Base-by-base conservation (phyloP, 2,797 vertebrate genomes). In the Eutrigla gurnardus region DNA sequence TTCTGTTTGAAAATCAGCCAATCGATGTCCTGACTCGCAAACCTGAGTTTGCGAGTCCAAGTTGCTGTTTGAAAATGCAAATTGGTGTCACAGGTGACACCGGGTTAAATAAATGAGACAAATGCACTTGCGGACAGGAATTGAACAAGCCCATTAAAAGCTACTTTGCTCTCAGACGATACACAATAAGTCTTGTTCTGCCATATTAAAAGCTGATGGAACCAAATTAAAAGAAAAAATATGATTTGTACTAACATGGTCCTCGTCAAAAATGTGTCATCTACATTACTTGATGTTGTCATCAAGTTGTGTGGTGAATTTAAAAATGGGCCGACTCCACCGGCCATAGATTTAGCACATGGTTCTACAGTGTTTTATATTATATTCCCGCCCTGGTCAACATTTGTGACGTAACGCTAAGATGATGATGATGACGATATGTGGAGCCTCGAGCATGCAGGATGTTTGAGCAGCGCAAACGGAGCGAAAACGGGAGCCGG, bases 21-120 rank as follows among this genome's bases (percentile, higher is more conserved):
- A 18, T 49, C 17, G 18, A 18, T 15, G 45, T 15, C 17, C 13
- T 46, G 45, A n/a, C 25, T 25, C 25, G n/a, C 17, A 49, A 49
- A 46, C 17, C 14, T 46, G 14, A 46, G 10, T 68, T 75, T 8
- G n/a, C n/a, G 1, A n/a, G 54, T 74, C 17, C 3, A n/a, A 52
- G 53, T 46, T 45, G 42, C 14, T 35, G 46, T 54, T 64, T 37
- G 50, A 33, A 43, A 70, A 69, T 75, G 69, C 72, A 67, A 82
- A 70, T 68, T 18, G 10, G 11, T 55, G 54, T 13, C 57, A 67
- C 62, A 68, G 78, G 66, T 49, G 82, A 73, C 77, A 6, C 37
- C 8, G n/a, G 42, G 53, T 73, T 43, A 45, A 52, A 69, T 65
- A 78, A 75, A 77, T n/a, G 32, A 68, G 45, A 49, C 36, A 5